Conservation (phyloP, 2,888 invertebrate species). For the Pedicia rivosa region DNA sequence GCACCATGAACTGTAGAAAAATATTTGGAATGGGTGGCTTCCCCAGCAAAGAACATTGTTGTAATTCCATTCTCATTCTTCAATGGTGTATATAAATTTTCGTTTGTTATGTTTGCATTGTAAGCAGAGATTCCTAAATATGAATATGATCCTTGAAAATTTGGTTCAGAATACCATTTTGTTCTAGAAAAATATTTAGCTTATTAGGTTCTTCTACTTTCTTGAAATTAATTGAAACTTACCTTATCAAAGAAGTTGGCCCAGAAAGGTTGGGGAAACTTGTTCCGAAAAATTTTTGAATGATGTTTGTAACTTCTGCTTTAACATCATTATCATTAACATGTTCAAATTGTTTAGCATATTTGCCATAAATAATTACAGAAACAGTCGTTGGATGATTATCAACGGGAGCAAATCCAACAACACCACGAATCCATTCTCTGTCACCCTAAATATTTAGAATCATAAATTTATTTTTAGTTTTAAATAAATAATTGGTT, state of each 20-base stretch:
- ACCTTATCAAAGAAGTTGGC: not conserved
- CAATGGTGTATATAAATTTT: not conserved
- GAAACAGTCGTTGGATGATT: not conserved
- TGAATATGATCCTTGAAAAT: not conserved
- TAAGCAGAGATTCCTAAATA: not conserved
- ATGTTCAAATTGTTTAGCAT: not conserved
- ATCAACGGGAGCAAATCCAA: not conserved
- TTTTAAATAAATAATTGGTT: not conserved
- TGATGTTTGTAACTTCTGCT: not conserved
- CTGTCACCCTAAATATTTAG: not conserved
- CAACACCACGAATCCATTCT: not conserved
- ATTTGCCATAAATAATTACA: not conserved
- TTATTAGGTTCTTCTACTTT: not conserved
- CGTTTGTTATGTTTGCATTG: not conserved
- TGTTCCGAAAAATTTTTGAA: not conserved
- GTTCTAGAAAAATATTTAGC: not conserved
- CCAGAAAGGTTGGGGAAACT: not conserved
- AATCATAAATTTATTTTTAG: not conserved
- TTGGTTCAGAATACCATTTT: not conserved
- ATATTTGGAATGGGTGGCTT: not conserved
- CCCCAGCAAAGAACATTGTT: not conserved
- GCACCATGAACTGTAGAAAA: not conserved
- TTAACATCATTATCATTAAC: not conserved
- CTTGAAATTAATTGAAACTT: not conserved
- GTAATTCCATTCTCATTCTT: not conserved